These are phyloP conservation scores for Gymnoscopelus microlampas DNA, from an alignment of 2,797 vertebrate genomes.

Conservation along the genomic window DNA sequence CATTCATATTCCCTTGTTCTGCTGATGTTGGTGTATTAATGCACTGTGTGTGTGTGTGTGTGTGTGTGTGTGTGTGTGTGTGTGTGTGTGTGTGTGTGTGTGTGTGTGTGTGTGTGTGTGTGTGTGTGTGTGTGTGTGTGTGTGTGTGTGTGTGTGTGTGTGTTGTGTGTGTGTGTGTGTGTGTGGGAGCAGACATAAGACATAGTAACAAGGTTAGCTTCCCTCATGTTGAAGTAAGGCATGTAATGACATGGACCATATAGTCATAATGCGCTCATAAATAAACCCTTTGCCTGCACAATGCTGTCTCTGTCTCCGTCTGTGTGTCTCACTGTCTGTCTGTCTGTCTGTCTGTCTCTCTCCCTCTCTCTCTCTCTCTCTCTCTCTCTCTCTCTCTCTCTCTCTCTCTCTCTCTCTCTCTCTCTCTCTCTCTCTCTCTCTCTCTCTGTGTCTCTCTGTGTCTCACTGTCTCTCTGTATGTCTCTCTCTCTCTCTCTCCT, in stretches of 20 bases:
- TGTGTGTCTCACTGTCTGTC: not conserved
- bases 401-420: constrained; percentile 17
- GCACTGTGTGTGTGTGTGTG: not conserved
- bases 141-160: constrained; percentile 4
- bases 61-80: not conserved
- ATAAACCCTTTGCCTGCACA: too few relatives aligned
- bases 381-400: constrained; percentile 10
- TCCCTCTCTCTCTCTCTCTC: constrained; percentile 14
- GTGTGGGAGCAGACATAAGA: not conserved
- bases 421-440: constrained; percentile 14
- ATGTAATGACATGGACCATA: constrained; percentile 4
- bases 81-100: constrained; percentile 6
- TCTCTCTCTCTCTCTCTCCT: not conserved
- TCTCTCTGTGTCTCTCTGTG: not conserved
- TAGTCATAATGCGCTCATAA: not conserved
- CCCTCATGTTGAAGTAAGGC: not conserved
- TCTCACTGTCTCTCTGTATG: not conserved
- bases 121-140: constrained; percentile 1
- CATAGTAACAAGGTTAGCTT: constrained; percentile 1
- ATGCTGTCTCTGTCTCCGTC: not conserved
- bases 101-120: constrained; percentile 11
- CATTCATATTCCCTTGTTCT: too few relatives aligned
- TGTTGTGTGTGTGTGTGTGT: constrained; percentile 1
- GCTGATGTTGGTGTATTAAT: not conserved
- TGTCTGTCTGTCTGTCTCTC: not conserved